These are phyloP conservation scores for Hippocampus kuda DNA, from an alignment of 2,797 vertebrate genomes.

Conservation along the genomic window DNA sequence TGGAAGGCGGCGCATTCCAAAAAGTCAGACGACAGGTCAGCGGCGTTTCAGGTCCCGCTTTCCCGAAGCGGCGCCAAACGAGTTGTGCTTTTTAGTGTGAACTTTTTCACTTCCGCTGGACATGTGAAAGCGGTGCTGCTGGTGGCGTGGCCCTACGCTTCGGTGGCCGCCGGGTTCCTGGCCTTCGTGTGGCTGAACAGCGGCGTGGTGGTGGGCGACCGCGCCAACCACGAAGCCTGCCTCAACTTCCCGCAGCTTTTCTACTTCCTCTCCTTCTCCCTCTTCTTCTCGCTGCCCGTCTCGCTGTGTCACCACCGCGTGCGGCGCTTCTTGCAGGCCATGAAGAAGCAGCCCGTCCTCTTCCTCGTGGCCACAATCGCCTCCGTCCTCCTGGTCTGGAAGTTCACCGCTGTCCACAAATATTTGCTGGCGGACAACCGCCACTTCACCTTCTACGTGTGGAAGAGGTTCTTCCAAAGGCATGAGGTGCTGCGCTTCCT, in stretches of 20 bases:
- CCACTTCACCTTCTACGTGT: slow-evolving; percentile 91
- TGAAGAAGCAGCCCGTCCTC: slow-evolving; percentile 66
- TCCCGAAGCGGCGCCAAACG: slow-evolving; percentile 61
- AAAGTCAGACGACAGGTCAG: slow-evolving; percentile 77
- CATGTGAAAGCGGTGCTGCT: slow-evolving; percentile 62
- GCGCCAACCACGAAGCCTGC: slow-evolving; percentile 81
- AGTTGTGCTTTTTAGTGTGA: slow-evolving; percentile 63
- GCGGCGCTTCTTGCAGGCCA: slow-evolving; percentile 68
- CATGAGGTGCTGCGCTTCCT: slow-evolving; percentile 75
- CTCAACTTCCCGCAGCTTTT: slow-evolving; percentile 89
- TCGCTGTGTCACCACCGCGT: slow-evolving; percentile 69
- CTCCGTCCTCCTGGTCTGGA: slow-evolving; percentile 79
- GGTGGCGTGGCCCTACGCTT: slow-evolving; percentile 78
- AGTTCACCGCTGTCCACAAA: slow-evolving; percentile 84
- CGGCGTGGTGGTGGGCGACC: slow-evolving; percentile 88
- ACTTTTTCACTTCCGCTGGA: slow-evolving; percentile 58
- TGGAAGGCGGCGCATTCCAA: slow-evolving; percentile 78
- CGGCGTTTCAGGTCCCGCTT: slow-evolving; percentile 54
- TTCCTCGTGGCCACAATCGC: slow-evolving; percentile 57
- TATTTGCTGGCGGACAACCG: slow-evolving; percentile 93
- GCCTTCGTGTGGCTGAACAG: slow-evolving; percentile 76
- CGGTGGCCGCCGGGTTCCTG: slow-evolving; percentile 66
- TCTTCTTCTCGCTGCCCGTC: slow-evolving; percentile 78
- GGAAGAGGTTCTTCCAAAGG: slow-evolving; percentile 81
- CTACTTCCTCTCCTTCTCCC: slow-evolving; percentile 84